phyloP scores from a whole-genome alignment of 1,140 invertebrate species.

The Ostrea denselamellosa region DNA sequence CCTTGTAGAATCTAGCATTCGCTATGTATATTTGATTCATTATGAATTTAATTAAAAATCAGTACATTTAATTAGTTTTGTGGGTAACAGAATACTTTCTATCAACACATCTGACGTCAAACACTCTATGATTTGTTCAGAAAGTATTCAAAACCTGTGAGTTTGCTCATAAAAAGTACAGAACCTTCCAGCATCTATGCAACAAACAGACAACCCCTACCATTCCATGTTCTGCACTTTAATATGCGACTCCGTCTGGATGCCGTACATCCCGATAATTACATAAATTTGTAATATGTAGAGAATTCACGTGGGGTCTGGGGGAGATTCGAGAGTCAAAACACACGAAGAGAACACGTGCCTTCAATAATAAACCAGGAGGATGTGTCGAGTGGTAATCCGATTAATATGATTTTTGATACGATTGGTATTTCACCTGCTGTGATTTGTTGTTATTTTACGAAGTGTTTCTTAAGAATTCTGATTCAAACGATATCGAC shows the following conservation, averaged over 20 bases:
- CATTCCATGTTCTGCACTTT: conserved; percentile 2
- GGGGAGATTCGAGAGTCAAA: neutral
- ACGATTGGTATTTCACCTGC: conserved; percentile 25
- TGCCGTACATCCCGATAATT: neutral
- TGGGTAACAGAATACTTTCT: neutral
- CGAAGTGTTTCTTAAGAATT: neutral
- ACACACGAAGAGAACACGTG: neutral
- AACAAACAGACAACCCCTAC: neutral
- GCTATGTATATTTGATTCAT: no score
- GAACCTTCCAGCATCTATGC: neutral
- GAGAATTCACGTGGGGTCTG: neutral
- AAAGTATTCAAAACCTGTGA: neutral
- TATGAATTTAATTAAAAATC: no score
- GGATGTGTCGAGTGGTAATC: neutral
- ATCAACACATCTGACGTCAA: conserved; percentile 9
- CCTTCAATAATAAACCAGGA: neutral
- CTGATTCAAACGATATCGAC: neutral
- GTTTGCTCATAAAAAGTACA: neutral
- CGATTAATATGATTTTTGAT: conserved; percentile 20
- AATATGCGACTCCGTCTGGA: neutral
- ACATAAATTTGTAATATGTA: conserved; percentile 19
- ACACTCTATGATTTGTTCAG: neutral
- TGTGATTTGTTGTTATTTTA: conserved; percentile 17
- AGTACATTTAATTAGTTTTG: neutral
- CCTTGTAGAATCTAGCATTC: no score